Evolutionary conservation across 2,797 vertebrate species (phyloP).

Genomic region (Rhinophrynus dorsalis): DNA sequence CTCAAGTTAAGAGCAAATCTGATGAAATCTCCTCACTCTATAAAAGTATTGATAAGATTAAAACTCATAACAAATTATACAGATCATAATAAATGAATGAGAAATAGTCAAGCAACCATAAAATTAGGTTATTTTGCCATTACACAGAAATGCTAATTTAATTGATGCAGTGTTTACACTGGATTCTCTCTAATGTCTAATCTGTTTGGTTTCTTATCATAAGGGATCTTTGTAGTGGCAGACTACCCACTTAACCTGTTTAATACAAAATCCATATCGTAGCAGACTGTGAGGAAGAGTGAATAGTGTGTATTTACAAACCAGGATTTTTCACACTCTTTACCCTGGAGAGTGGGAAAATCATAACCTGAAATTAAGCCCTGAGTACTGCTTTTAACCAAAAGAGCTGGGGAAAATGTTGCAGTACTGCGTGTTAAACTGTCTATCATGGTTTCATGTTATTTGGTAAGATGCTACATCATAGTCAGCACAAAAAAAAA

Average conservation of each 20-base stretch:
- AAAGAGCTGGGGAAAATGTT: no score
- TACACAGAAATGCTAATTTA: neutral
- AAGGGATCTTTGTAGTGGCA: neutral
- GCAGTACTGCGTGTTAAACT: no score
- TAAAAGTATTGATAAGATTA: neutral
- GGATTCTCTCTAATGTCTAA: neutral
- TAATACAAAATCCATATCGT: no score
- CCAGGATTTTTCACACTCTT: no score
- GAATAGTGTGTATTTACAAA: no score
- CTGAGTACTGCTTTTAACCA: no score
- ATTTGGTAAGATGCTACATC: no score
- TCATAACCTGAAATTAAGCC: no score
- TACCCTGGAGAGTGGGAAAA: no score
- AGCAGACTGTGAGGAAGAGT: no score
- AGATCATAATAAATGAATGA: neutral
- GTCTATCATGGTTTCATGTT: no score
- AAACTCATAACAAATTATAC: neutral
- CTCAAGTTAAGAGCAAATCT: neutral
- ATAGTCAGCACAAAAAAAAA: no score
- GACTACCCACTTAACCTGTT: conserved; percentile 3
- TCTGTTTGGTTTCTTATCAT: conserved; percentile 3
- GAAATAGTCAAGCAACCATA: neutral
- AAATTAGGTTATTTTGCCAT: neutral
- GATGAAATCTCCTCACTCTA: neutral
- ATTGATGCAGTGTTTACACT: neutral